phyloP scores from a whole-genome alignment of 2,888 invertebrate species.

The Hydrotaea cyrtoneurina region DNA sequence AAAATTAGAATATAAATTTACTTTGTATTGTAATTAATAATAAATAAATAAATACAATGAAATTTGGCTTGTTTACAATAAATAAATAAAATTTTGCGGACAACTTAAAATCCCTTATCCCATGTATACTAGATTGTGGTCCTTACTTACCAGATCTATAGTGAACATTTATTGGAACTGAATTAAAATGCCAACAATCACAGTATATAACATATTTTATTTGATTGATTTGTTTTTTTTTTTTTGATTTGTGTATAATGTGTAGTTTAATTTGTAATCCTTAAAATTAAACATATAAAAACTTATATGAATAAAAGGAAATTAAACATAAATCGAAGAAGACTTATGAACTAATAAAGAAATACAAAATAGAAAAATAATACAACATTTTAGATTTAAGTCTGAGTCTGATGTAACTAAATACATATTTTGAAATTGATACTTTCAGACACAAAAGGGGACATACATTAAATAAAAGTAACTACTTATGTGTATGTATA shows the following conservation, averaged over 20 bases:
- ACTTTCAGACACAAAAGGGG: background rate
- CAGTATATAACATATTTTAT: constrained; percentile 59
- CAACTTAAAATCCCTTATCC: too few relatives aligned
- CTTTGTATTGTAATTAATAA: too few relatives aligned
- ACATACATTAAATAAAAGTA: constrained; percentile 3
- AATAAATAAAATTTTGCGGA: too few relatives aligned
- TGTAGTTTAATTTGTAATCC: constrained; percentile 17
- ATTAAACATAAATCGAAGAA: background rate
- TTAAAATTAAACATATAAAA: constrained; percentile 9
- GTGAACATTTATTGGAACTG: too few relatives aligned
- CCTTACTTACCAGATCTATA: too few relatives aligned
- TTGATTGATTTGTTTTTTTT: constrained; percentile 51
- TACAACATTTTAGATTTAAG: background rate
- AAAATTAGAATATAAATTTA: too few relatives aligned
- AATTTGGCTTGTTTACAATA: too few relatives aligned
- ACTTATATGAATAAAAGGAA: constrained; percentile 11
- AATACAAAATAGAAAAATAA: constrained; percentile 5
- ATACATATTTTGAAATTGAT: background rate
- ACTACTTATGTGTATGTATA: background rate
- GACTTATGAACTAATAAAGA: background rate
- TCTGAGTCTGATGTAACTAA: background rate
- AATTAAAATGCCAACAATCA: constrained; percentile 38
- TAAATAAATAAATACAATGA: too few relatives aligned
- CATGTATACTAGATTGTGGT: too few relatives aligned
- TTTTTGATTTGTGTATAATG: too few relatives aligned